A percentile compares a stretch with the other conserved stretches of the same genome.
These are phyloP conservation scores for Parascotia fuliginaria DNA, from an alignment of 2,888 invertebrate genomes.

Conservation along the genomic window DNA sequence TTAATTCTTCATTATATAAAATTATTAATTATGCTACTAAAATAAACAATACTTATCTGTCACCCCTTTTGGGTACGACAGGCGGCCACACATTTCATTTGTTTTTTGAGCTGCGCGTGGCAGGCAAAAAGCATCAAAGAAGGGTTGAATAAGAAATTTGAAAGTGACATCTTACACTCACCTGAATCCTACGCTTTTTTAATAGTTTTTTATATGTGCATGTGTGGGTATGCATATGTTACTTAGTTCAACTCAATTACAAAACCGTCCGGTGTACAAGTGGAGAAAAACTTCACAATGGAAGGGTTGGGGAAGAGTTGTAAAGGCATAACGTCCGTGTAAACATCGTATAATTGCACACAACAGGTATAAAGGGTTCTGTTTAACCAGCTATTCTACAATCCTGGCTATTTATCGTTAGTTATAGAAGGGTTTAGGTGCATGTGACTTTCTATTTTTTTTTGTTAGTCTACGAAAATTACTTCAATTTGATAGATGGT, in stretches of 20 bases:
- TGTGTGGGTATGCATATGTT: slow-evolving; percentile 39
- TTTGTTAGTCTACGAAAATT: too few species aligned
- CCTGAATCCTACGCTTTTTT: slow-evolving; percentile 42
- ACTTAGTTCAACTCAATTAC: slow-evolving; percentile 51
- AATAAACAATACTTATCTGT: not conserved
- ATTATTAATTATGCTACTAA: too few species aligned
- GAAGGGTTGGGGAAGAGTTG: slow-evolving; percentile 79
- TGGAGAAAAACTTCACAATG: slow-evolving; percentile 72
- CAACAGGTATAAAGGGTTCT: slow-evolving; percentile 75
- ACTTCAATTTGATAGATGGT: too few species aligned
- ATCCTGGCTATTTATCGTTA: slow-evolving; percentile 29
- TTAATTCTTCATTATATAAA: too few species aligned
- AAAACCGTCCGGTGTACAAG: slow-evolving; percentile 68
- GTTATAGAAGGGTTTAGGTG: slow-evolving; percentile 9
- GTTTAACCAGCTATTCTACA: slow-evolving; percentile 53
- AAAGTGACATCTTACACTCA: slow-evolving; percentile 70
- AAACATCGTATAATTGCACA: slow-evolving; percentile 82
- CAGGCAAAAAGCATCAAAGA: slow-evolving; percentile 45
- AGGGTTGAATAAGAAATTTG: slow-evolving; percentile 59
- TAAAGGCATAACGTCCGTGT: slow-evolving; percentile 78
- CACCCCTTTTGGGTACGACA: slow-evolving; percentile 2
- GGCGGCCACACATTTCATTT: slow-evolving; percentile 36
- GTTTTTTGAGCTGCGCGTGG: slow-evolving; percentile 51
- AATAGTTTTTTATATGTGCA: slow-evolving; percentile 25
- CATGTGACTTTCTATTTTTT: not conserved